phyloP scores from a whole-genome alignment of 2,797 vertebrate genomes.

The Sciurus carolinensis region DNA sequence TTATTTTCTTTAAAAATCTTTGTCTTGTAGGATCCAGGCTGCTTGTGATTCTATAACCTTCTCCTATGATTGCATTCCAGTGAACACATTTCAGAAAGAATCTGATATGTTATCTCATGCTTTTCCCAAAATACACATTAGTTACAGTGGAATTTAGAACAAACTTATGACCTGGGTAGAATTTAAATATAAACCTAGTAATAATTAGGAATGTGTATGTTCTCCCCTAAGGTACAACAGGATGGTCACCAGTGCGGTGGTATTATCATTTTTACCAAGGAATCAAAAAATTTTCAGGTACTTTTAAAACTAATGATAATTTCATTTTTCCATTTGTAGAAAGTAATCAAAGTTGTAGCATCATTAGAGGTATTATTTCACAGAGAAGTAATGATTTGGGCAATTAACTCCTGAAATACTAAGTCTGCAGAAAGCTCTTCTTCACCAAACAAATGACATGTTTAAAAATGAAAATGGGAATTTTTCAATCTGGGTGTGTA shows the following conservation, averaged over 20 bases:
- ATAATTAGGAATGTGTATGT: no score
- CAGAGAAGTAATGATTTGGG: constrained; percentile 65
- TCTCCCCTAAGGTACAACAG: background rate
- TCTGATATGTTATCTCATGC: background rate
- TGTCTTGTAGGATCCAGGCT: background rate
- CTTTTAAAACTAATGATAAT: constrained; percentile 66
- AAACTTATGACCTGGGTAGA: background rate
- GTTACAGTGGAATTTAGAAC: background rate
- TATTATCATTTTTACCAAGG: no score
- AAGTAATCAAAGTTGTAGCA: constrained; percentile 73
- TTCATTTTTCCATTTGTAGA: constrained; percentile 79
- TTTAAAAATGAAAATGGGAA: no score
- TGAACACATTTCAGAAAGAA: background rate
- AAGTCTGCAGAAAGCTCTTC: constrained; percentile 54
- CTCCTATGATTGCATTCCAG: background rate
- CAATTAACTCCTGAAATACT: constrained; percentile 83
- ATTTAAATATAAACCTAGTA: no score
- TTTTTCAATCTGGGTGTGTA: no score
- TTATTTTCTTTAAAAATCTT: background rate
- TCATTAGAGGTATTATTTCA: constrained; percentile 71
- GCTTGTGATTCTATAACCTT: background rate
- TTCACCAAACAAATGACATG: no score
- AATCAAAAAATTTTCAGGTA: constrained; percentile 66
- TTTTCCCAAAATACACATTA: background rate
- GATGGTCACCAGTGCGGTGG: constrained; percentile 59